phyloP scores from a whole-genome alignment of 2,113 vertebrate genomes.

The Anhinga rufa region DNA sequence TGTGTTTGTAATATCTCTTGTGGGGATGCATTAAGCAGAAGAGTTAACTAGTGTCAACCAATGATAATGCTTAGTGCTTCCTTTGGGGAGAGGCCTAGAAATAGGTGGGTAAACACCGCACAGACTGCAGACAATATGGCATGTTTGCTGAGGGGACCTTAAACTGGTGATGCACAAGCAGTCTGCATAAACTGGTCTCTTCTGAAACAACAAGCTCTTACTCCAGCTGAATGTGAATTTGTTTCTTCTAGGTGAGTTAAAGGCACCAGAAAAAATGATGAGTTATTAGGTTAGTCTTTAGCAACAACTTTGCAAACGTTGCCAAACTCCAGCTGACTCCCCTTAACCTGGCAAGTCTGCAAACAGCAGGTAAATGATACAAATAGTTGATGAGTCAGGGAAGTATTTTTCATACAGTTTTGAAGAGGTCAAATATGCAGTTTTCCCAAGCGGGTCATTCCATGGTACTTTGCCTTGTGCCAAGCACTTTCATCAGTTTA shows the following conservation, averaged over 20 bases:
- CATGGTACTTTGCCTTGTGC: not conserved
- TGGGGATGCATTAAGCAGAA: conserved; percentile 9
- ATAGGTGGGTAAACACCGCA: not conserved
- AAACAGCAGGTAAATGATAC: not conserved
- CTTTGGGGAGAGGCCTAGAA: not conserved
- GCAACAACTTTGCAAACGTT: not conserved
- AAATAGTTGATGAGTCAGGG: not conserved
- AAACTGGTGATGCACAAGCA: not conserved
- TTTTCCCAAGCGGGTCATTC: not conserved
- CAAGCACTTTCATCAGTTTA: not conserved
- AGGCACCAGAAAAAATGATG: not conserved
- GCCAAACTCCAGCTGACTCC: not conserved
- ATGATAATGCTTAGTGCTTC: conserved; percentile 11
- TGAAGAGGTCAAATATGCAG: not conserved
- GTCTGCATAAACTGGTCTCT: not conserved
- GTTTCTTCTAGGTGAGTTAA: not conserved
- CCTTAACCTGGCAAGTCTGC: not conserved
- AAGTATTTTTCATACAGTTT: not conserved
- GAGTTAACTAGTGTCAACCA: conserved; percentile 27
- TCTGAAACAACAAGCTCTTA: not conserved
- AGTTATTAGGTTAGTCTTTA: not conserved
- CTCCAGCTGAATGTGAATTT: not conserved
- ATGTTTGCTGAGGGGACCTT: conserved; percentile 23
- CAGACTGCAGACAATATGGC: conserved; percentile 2
- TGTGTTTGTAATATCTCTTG: not conserved